phyloP scores from a whole-genome alignment of 2,113 vertebrate genomes.

The Phylloscopus whistleri region DNA sequence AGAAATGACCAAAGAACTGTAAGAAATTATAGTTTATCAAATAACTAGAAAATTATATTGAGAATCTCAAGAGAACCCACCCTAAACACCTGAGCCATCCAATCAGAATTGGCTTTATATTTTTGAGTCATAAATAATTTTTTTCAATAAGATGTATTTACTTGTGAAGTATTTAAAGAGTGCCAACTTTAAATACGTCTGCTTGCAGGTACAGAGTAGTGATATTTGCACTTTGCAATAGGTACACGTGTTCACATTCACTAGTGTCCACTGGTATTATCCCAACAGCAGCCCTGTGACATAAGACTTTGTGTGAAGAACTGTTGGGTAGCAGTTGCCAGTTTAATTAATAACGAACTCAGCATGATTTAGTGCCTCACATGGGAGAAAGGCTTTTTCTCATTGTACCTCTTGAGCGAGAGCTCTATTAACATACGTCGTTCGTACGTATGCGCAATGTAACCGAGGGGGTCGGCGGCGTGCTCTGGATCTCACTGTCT shows the following conservation, averaged over 20 bases:
- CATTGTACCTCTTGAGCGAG: not conserved
- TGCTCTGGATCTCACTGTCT: not conserved
- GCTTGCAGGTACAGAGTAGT: not conserved
- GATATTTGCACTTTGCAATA: not conserved
- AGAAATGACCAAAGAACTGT: not conserved
- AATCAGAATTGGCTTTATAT: not conserved
- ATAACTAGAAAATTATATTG: not conserved
- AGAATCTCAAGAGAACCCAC: not conserved
- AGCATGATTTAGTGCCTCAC: not conserved
- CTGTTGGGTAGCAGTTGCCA: not conserved
- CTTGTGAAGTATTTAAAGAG: not conserved
- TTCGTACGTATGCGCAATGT: not conserved
- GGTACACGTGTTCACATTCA: fast-evolving
- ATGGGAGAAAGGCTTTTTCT: slow-evolving; percentile 18
- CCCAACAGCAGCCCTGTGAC: not conserved
- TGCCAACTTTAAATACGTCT: not conserved
- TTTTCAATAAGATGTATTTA: not conserved
- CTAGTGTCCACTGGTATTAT: not conserved
- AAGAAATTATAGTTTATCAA: not conserved
- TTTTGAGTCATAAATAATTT: not conserved
- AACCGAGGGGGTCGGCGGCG: fast-evolving
- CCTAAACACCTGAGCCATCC: not conserved
- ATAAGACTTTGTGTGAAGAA: not conserved
- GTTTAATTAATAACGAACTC: not conserved
- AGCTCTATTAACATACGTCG: not conserved